Conservation (phyloP, 2,797 vertebrate genomes). For the Pelochelys cantorii region DNA sequence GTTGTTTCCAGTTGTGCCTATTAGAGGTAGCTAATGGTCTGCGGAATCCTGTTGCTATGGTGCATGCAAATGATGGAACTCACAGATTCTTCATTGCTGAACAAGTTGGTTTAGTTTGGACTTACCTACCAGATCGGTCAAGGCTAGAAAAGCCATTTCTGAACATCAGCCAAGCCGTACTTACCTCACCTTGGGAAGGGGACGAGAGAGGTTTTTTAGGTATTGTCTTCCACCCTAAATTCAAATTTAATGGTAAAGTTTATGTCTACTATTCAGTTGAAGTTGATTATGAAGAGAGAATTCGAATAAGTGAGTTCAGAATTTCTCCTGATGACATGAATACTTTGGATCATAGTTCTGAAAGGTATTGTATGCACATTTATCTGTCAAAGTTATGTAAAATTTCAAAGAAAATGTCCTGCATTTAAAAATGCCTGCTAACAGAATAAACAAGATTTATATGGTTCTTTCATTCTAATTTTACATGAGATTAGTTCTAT, state of each 20-base stretch:
- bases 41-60: slow-evolving; percentile 93
- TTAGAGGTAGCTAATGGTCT: slow-evolving; percentile 91
- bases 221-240: slow-evolving; percentile 90
- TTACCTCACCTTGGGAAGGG: slow-evolving; percentile 96
- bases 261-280: slow-evolving; percentile 96
- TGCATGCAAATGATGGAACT: slow-evolving; percentile 92
- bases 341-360: slow-evolving; percentile 90
- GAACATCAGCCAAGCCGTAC: slow-evolving; percentile 89
- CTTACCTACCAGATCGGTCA: slow-evolving; percentile 89
- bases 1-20: slow-evolving; percentile 94
- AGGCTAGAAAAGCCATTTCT: slow-evolving; percentile 90
- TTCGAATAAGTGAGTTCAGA: slow-evolving; percentile 95
- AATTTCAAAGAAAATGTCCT: background rate
- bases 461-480: background rate
- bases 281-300: slow-evolving; percentile 88
- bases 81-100: slow-evolving; percentile 95
- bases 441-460: background rate
- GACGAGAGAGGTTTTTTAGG: slow-evolving; percentile 96
- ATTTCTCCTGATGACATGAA: slow-evolving; percentile 91
- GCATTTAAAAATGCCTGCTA: slow-evolving; percentile 8
- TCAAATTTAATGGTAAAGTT: slow-evolving; percentile 90
- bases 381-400: slow-evolving; percentile 44
- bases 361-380: slow-evolving; percentile 85
- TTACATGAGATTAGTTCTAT: background rate
- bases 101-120: slow-evolving; percentile 95